Evolutionary conservation across 2,113 vertebrate species (phyloP).

Genomic region (Neogobius melanostomus): DNA sequence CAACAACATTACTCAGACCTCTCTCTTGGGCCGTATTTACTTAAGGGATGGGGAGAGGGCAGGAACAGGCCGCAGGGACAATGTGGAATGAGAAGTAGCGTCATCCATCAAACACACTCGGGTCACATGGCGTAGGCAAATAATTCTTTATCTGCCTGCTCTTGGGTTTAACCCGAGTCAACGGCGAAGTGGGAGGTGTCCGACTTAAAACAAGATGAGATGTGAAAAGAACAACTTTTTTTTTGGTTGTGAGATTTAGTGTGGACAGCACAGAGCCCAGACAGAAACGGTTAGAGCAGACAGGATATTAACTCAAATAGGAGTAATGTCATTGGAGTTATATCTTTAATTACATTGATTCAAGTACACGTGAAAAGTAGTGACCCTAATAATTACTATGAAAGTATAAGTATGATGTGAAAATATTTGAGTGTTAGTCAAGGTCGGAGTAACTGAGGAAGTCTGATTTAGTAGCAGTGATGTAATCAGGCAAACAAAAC

Average conservation of each 20-base stretch:
- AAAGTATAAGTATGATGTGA: no score
- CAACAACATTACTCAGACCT: conserved; percentile 62
- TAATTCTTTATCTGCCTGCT: conserved; percentile 33
- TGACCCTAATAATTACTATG: no score
- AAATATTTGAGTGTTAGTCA: no score
- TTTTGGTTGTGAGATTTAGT: conserved; percentile 8
- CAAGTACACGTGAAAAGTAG: no score
- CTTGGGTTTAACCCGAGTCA: conserved; percentile 44
- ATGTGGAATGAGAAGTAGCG: conserved; percentile 33
- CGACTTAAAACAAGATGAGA: neutral
- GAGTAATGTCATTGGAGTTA: no score
- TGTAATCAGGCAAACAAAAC: no score
- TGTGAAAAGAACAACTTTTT: conserved; percentile 9
- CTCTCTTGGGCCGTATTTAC: conserved; percentile 54
- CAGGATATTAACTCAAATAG: no score
- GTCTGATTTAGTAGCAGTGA: no score
- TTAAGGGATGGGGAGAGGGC: conserved; percentile 32
- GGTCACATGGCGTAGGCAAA: conserved; percentile 46
- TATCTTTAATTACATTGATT: no score
- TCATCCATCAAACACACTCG: conserved; percentile 46
- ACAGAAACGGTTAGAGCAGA: no score
- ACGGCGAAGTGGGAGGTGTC: conserved; percentile 28
- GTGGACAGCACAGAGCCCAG: conserved; percentile 12
- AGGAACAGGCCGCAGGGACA: conserved; percentile 28
- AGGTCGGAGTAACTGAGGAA: no score